Evolutionary conservation across 2,797 vertebrate species (phyloP), one percentile per base, ranked within the genome.

Genomic region (Rousettus madagascariensis): DNA sequence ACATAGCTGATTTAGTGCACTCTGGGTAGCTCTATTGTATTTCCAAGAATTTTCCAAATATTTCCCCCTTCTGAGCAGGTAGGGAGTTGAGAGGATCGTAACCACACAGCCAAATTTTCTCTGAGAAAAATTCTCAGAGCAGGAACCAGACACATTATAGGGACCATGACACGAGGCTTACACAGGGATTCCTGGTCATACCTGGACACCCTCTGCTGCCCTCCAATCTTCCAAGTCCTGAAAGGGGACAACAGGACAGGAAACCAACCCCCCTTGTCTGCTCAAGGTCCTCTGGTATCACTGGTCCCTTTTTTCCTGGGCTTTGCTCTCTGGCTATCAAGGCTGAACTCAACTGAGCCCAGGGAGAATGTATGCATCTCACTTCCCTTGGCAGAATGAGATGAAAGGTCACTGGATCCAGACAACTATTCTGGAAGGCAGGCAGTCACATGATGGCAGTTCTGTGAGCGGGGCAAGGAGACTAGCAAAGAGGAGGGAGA

Each of bases 1-100:
- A 26, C 63, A 38, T 15, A 9, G 65, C 55, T 28, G 61, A 96
- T 51, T 49, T 10, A 41, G 68, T 8, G 24, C 20, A 53, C 30
- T 68, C 36, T 11, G 15, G 68, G 43, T 43, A 49, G 72, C 33
- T 65, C 41, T 41, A 26, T 3, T 0, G 0, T 22, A 20, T 75
- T 93, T 89, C 84, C 28, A 95, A 92, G 53, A 83, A 78, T n/a
- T 28, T 66, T 17, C 22, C 46, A 78, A 28, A 33, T n/a, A 83
- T 26, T 3, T 22, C 5, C 28, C 9, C 41, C 33, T 77, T 28
- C 30, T 36, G 59, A 79, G 66, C 65, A 57, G 20, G 59, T 63
- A n/a, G 61, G 43, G n/a, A 30, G 55, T 26, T 69, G 61, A 57
- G 41, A 36, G 72, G 22, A 65, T 26, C 9, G 33, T 92, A 75